Evolutionary conservation across 2,113 vertebrate species (phyloP).

Genomic region (Toxostoma redivivum): DNA sequence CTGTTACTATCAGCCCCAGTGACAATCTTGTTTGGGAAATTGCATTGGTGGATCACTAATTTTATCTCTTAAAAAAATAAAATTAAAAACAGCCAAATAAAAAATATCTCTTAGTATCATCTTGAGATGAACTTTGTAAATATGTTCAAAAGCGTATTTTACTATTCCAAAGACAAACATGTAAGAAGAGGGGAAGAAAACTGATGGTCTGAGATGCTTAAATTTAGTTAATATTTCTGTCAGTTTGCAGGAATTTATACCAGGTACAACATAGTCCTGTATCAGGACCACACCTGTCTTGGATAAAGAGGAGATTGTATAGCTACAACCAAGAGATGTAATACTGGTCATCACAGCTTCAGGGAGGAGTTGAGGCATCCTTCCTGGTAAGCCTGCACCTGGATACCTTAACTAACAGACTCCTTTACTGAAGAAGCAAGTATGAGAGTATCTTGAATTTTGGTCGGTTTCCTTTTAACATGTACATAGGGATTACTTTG

Average conservation of each 20-base stretch:
- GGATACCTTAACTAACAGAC: background rate
- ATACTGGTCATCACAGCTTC: background rate
- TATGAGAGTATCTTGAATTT: background rate
- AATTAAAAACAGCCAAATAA: background rate
- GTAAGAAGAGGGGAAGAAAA: background rate
- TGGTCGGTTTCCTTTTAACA: background rate
- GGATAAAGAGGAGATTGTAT: accelerated
- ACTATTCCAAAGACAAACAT: background rate
- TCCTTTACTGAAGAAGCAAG: background rate
- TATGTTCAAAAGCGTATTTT: background rate
- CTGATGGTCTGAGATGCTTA: background rate
- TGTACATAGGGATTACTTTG: background rate
- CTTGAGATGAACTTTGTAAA: background rate
- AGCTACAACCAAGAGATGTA: background rate
- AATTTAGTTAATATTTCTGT: background rate
- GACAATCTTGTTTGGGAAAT: background rate
- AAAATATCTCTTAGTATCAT: background rate
- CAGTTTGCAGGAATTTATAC: background rate
- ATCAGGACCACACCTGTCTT: background rate
- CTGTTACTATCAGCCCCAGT: background rate
- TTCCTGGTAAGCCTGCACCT: background rate
- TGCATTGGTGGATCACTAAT: background rate
- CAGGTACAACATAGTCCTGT: background rate
- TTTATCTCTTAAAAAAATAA: background rate
- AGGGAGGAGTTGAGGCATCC: background rate